Percentiles rank a stretch among this genome's conserved stretches.
Evolutionary conservation across 2,888 invertebrate genomes (phyloP).

Genomic region (Conchocele bisecta): DNA sequence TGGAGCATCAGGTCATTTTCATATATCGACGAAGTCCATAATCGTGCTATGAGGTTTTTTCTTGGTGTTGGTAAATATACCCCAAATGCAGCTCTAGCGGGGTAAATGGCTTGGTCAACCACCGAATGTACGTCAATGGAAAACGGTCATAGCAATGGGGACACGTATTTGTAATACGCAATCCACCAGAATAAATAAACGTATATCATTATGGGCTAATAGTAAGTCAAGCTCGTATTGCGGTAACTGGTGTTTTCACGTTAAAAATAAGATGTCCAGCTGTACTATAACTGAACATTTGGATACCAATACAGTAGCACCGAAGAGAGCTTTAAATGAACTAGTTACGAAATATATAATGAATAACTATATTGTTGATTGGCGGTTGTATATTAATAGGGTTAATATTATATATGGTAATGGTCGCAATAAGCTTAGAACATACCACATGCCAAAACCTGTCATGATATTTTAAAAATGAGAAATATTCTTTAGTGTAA

Average conservation of each 20-base stretch:
- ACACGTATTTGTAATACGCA: background rate
- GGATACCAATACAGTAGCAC: conserved; percentile 5
- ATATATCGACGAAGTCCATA: conserved; percentile 1
- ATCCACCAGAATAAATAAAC: conserved; percentile 2
- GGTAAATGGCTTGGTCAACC: conserved; percentile 23
- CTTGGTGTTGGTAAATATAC: conserved; percentile 24
- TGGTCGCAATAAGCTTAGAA: conserved; percentile 24
- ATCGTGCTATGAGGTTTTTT: conserved; percentile 19
- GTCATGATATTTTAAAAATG: conserved; percentile 9
- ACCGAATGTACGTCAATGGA: conserved; percentile 13
- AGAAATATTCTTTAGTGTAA: background rate
- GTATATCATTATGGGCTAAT: background rate
- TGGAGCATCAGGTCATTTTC: conserved; percentile 1
- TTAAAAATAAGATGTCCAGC: background rate
- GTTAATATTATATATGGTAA: background rate
- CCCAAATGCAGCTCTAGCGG: conserved; percentile 6
- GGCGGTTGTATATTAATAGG: conserved; percentile 1
- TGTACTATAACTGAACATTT: conserved; percentile 4
- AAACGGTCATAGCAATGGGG: background rate
- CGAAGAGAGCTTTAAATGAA: background rate
- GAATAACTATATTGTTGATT: background rate
- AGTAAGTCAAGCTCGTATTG: background rate
- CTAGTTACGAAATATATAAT: too few species aligned
- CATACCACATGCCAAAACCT: conserved; percentile 27
- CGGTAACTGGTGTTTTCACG: conserved; percentile 1